These are phyloP conservation scores for Sturmia bella DNA, from an alignment of 2,888 invertebrate species.

Conservation along the genomic window DNA sequence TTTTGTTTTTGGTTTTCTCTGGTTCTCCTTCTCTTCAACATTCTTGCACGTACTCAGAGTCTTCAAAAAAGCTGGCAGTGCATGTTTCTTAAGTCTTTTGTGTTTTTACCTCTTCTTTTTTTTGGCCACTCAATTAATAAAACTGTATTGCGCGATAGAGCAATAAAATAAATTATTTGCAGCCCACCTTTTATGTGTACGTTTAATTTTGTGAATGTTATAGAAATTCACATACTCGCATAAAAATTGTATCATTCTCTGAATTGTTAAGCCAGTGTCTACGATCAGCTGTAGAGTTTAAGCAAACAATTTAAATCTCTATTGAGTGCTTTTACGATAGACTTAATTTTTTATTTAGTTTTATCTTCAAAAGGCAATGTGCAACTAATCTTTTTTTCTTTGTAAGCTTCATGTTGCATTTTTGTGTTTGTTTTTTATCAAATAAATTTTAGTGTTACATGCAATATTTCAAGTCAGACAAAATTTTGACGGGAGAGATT, in stretches of 20 bases:
- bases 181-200: constrained; percentile 23
- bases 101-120: neutral
- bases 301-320: no score
- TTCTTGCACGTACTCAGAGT: no score
- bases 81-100: constrained; percentile 21
- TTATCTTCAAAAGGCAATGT: neutral
- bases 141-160: constrained; percentile 9
- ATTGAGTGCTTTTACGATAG: constrained; percentile 1
- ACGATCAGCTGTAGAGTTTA: no score
- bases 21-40: neutral
- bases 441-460: constrained; percentile 16
- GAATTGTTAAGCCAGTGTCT: no score
- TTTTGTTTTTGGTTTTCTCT: no score
- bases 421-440: no score
- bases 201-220: neutral
- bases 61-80: neutral
- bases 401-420: neutral
- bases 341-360: neutral
- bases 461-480: neutral
- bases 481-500: neutral
- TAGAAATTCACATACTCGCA: neutral
- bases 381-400: constrained; percentile 1
- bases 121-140: neutral
- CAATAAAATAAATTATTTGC: constrained; percentile 26
- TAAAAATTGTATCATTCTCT: neutral